phyloP scores from a whole-genome alignment of 2,113 vertebrate species.

The Chaetodon trifascialis region DNA sequence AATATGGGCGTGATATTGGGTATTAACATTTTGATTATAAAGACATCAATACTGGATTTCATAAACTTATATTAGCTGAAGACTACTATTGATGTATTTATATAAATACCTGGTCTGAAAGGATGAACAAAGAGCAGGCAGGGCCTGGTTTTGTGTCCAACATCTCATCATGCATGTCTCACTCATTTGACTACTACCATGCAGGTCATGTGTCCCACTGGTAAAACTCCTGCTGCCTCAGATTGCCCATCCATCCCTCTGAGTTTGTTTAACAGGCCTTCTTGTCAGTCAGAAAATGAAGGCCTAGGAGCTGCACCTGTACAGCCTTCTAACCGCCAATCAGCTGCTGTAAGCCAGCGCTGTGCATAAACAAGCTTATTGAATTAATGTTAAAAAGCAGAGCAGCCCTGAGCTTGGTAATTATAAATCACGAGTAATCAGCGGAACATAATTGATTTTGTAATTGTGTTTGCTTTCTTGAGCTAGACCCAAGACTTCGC shows the following conservation, averaged over 20 bases:
- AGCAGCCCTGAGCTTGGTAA: conserved; percentile 69
- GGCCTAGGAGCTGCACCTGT: conserved; percentile 65
- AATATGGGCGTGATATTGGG: neutral
- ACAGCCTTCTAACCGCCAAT: conserved; percentile 58
- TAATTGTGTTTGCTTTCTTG: conserved; percentile 80
- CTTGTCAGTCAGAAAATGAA: conserved; percentile 25
- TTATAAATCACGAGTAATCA: conserved; percentile 81
- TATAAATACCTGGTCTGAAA: neutral
- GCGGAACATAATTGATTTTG: conserved; percentile 78
- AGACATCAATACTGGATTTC: neutral
- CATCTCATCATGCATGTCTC: neutral
- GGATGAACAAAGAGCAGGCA: neutral
- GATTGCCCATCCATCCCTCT: conserved; percentile 9
- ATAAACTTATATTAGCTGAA: neutral
- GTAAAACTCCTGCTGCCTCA: conserved; percentile 8
- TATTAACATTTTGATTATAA: neutral
- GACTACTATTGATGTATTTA: neutral
- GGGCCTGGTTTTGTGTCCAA: neutral
- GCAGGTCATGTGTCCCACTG: conserved; percentile 6
- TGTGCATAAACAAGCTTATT: conserved; percentile 74
- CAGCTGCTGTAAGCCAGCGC: conserved; percentile 44
- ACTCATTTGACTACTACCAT: neutral
- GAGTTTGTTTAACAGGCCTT: conserved; percentile 12
- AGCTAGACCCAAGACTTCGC: conserved; percentile 64
- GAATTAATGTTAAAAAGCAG: conserved; percentile 77